Conservation (phyloP, 2,888 invertebrate genomes). For the Pediacus dermestoides region DNA sequence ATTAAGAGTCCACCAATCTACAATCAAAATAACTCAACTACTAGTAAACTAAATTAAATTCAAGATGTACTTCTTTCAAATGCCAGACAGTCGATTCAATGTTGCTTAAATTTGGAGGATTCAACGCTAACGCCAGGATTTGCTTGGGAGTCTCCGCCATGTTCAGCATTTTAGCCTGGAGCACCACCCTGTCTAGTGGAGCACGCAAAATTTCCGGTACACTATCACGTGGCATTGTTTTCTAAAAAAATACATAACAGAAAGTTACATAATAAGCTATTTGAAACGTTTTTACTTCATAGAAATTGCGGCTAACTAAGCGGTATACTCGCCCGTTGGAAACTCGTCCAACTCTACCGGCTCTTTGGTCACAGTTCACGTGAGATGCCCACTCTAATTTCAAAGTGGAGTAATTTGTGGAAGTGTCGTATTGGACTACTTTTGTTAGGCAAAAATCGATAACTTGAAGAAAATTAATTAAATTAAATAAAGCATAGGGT, state of each 20-base stretch:
- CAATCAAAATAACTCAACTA: conserved; percentile 28
- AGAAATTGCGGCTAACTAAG: conserved; percentile 66
- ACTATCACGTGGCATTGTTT: conserved; percentile 53
- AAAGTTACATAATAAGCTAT: too few relatives aligned
- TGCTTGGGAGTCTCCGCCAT: conserved; percentile 74
- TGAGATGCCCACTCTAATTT: conserved; percentile 85
- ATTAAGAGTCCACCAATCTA: conserved; percentile 76
- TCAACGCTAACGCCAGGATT: conserved; percentile 78
- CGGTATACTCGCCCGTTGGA: conserved; percentile 83
- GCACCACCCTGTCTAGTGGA: conserved; percentile 75
- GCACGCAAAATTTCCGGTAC: conserved; percentile 76
- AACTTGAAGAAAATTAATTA: conserved; percentile 56
- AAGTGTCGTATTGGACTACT: conserved; percentile 68
- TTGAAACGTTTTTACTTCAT: conserved; percentile 49
- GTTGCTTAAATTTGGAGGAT: conserved; percentile 80
- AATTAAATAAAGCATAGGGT: conserved; percentile 8
- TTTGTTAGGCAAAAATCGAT: conserved; percentile 94
- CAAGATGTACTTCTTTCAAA: conserved; percentile 63
- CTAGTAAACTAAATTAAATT: conserved; percentile 7
- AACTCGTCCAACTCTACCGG: conserved; percentile 88
- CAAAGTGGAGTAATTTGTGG: conserved; percentile 75
- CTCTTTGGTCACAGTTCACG: conserved; percentile 83
- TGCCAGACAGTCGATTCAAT: conserved; percentile 78
- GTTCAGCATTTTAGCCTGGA: conserved; percentile 77
- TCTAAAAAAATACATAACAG: conserved; percentile 45